Evolutionary conservation across 2,113 vertebrate genomes (phyloP), one percentile per base, ranked within the genome.

Genomic region (Sigmodon hispidus): DNA sequence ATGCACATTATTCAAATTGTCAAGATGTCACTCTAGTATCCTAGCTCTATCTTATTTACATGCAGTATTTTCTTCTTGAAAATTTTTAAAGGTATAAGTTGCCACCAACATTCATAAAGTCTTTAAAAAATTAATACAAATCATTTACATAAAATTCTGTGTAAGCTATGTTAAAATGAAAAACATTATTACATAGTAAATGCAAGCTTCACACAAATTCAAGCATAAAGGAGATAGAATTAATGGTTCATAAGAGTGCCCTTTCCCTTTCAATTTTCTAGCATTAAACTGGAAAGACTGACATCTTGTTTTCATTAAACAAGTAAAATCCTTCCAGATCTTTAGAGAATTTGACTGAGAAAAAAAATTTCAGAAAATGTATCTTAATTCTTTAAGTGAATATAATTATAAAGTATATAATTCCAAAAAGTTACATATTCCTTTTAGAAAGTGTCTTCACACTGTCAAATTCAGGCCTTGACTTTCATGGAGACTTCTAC

Each of bases 51-150:
- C 7, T 87, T 85, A 16, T 80, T 85, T 24, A 48, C 69, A 63
- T 45, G 11, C 11, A 67, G 13, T 52, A 7, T 67, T 85, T 77
- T 45, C 86, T 67, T 95, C 83, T 90, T 80, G 40, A 77, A 45
- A 72, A 45, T 86, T 45, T 45, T 88, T 40, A 92, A 9, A 92
- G 16, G 21, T 73, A 1, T 80, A 81, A 93, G 90, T 80, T 88
- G 43, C 4, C 7, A 95, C 1, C 57, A 90, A 90, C 22, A 87
- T 91, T 93, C 48, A 85, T 84, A 70, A 87, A 24, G 24, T 86
- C 5, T 88, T 94, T 72, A n/a, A 94, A 89, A 69, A 93, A 95
- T 65, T 57, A 89, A 92, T 81, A 57, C 40, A 90, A 75, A 72
- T 81, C 40, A 65, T 80, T 9, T 36, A 55, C 21, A 10, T 57